A percentile compares a stretch with the other conserved stretches of the same genome.
These are phyloP conservation scores for Globia sparganii DNA, from an alignment of 2,888 invertebrate genomes.

Conservation along the genomic window DNA sequence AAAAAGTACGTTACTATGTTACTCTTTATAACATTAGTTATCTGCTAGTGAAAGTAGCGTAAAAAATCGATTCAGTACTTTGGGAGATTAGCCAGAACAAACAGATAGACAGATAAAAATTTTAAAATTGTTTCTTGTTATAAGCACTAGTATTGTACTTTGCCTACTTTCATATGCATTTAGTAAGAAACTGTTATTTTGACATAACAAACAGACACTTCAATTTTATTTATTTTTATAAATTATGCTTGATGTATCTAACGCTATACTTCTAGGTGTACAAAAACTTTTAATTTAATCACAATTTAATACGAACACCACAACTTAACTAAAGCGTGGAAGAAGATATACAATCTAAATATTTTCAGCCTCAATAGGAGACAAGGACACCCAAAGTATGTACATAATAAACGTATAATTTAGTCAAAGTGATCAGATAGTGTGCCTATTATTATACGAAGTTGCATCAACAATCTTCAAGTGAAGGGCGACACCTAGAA, in stretches of 20 bases:
- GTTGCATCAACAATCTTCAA: slow-evolving; percentile 71
- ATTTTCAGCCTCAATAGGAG: slow-evolving; percentile 42
- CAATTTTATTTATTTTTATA: background rate
- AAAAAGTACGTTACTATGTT: background rate
- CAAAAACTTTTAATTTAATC: background rate
- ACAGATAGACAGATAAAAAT: background rate
- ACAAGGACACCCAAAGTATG: slow-evolving; percentile 63
- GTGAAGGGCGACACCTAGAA: slow-evolving; percentile 79
- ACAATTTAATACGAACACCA: background rate
- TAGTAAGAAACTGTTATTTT: too few species aligned
- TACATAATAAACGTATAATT: slow-evolving; percentile 68
- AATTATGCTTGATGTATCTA: background rate
- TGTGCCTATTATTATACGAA: slow-evolving; percentile 67
- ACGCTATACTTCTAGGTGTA: background rate
- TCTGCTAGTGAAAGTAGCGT: background rate
- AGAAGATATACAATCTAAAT: slow-evolving; percentile 26
- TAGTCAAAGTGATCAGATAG: slow-evolving; percentile 65
- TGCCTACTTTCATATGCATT: too few species aligned
- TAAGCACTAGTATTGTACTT: too few species aligned
- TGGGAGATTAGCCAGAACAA: background rate
- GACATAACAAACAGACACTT: too few species aligned
- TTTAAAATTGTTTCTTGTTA: too few species aligned
- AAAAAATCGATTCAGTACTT: background rate
- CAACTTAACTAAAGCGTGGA: background rate
- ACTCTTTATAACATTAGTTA: background rate